Evolutionary conservation across 2,113 vertebrate species (phyloP).

Genomic region (Rhipidura dahli): DNA sequence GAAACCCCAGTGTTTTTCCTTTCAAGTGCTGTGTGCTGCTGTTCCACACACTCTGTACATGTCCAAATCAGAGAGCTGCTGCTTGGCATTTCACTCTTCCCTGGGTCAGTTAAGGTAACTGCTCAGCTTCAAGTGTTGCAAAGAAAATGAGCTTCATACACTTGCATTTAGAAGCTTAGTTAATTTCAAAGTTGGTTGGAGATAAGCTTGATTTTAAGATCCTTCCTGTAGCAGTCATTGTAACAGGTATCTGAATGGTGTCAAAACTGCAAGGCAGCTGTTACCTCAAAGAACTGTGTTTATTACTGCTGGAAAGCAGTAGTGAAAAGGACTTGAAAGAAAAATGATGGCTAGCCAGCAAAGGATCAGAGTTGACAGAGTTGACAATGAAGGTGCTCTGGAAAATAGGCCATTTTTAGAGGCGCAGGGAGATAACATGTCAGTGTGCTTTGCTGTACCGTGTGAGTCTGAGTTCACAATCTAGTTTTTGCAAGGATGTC

Average conservation of each 20-base stretch:
- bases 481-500: neutral
- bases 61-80: neutral
- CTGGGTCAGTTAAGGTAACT: constrained; percentile 8
- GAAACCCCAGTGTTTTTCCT: neutral
- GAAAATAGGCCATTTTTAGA: neutral
- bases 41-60: neutral
- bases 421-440: neutral
- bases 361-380: neutral
- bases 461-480: neutral
- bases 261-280: neutral
- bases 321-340: neutral
- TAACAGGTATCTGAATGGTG: neutral
- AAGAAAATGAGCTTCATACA: neutral
- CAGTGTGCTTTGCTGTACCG: neutral
- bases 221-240: neutral
- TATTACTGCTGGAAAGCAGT: neutral
- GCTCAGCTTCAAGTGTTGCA: neutral
- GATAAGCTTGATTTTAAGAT: neutral
- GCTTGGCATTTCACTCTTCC: neutral
- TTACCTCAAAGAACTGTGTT: constrained; percentile 21
- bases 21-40: neutral
- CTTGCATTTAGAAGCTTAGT: neutral
- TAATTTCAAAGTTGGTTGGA: neutral
- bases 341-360: neutral
- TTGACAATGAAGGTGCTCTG: neutral